These are phyloP conservation scores for Tychaedon coryphoeus DNA, from an alignment of 2,113 vertebrate species.

Conservation along the genomic window DNA sequence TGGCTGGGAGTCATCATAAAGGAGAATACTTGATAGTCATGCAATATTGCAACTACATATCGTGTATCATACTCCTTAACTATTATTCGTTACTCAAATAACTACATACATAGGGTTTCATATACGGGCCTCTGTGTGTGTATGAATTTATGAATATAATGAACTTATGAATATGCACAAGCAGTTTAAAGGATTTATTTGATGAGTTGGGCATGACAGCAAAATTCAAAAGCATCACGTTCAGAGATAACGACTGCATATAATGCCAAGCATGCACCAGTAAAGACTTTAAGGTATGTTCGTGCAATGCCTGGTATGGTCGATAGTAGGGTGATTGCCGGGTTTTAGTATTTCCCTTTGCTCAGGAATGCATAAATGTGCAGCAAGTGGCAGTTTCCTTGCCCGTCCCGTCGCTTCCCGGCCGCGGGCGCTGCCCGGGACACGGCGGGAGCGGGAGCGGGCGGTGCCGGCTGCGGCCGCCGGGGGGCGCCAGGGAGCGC, in stretches of 20 bases:
- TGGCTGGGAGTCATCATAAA: background rate
- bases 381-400: fast-evolving
- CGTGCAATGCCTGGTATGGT: fast-evolving
- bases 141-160: background rate
- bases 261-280: background rate
- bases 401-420: fast-evolving
- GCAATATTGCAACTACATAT: background rate
- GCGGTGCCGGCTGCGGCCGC: background rate
- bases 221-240: background rate
- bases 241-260: background rate
- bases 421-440: background rate
- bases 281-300: background rate
- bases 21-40: background rate
- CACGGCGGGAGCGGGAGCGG: background rate
- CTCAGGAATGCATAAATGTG: background rate
- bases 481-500: background rate
- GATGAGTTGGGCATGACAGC: background rate
- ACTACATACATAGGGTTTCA: background rate
- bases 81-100: background rate
- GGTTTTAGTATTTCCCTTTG: fast-evolving
- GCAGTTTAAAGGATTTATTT: background rate
- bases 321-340: fast-evolving
- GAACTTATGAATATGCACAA: background rate
- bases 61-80: background rate
- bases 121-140: too few species aligned